Evolutionary conservation across 2,797 vertebrate species (phyloP).

Genomic region (Ceryle rudis): DNA sequence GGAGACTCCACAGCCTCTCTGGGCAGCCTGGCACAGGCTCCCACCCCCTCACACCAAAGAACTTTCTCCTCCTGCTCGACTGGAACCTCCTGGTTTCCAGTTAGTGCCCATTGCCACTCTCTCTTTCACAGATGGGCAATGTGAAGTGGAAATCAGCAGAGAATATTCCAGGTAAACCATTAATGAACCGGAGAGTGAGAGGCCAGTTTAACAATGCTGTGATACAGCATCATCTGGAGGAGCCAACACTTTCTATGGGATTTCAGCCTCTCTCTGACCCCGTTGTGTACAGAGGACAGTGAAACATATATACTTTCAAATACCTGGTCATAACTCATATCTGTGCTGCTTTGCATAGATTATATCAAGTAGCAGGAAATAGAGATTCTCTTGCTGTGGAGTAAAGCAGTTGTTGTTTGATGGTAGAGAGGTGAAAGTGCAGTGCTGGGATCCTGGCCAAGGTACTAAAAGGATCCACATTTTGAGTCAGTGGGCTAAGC

Average conservation of each 20-base stretch:
- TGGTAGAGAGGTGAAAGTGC: neutral
- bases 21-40: no score
- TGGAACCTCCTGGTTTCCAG: no score
- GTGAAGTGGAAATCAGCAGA: neutral
- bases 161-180: neutral
- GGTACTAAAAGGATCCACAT: neutral
- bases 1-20: no score
- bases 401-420: neutral
- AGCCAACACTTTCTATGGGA: neutral
- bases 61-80: no score
- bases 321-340: neutral
- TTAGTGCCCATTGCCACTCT: neutral
- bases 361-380: neutral
- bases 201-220: neutral
- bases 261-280: neutral
- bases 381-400: neutral
- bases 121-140: neutral
- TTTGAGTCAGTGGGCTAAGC: neutral
- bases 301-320: neutral
- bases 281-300: neutral
- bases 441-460: neutral
- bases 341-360: neutral
- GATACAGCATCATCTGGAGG: neutral
- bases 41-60: no score
- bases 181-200: neutral